Evolutionary conservation across 2,888 invertebrate species (phyloP), one percentile per base, ranked within the genome.

Genomic region (Ceramica pisi): DNA sequence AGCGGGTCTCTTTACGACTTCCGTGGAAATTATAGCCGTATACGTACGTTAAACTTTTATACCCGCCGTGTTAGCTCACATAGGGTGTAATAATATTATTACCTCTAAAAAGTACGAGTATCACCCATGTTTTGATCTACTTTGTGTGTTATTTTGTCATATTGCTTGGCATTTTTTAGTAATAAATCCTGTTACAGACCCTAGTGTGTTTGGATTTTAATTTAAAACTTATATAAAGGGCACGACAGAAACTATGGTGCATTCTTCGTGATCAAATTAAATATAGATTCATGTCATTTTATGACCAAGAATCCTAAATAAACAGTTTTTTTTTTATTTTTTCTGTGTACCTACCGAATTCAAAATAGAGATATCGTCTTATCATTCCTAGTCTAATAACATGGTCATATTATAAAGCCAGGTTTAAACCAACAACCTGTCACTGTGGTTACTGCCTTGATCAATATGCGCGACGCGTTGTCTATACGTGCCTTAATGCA

Each of bases 41-140:
- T 90, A 90, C 91, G 92, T 92, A 90, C 92, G 92, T 93, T 93
- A 94, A 94, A 94, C 91, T 95, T 95, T 95, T 92, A 94, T 92
- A 90, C 87, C 85, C 86, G 70, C 81, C 84, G 88, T 87, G 87
- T 88, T 87, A 87, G 86, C 88, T 84, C 84, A 85, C 88, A 83
- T 87, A 85, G 84, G 80, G 83, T 89, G 90, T 91, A 91, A 89
- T 91, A 91, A 88, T 90, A 91, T 87, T 90, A 90, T 90, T 87
- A 91, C 82, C 69, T 81, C 73, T 78, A 84, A 88, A 90, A 88
- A 85, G 85, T 87, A 88, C 86, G 87, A 86, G 84, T 76, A 85
- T 71, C 67, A 77, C 78, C 77, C 71, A 79, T 83, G 75, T 81
- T 86, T 82, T 86, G 84, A 86, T 87, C 78, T 78, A 80, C 71